Conservation (phyloP, 2,888 invertebrate genomes). For the Dexiosoma caninum region DNA sequence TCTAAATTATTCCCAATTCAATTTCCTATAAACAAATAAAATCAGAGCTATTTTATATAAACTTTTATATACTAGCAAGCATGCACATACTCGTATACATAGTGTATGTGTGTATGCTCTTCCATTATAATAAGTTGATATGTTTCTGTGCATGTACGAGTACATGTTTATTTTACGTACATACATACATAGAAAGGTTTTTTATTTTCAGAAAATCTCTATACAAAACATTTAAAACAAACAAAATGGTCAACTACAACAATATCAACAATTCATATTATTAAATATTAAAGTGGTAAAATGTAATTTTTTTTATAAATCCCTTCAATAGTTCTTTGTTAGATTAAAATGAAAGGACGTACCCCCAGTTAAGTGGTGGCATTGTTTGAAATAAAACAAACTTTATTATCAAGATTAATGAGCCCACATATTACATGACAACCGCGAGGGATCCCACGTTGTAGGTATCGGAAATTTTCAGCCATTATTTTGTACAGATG, state of each 20-base stretch:
- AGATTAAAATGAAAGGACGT: slow-evolving; percentile 36
- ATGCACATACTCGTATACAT: background rate
- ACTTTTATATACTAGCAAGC: slow-evolving; percentile 20
- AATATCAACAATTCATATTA: slow-evolving; percentile 73
- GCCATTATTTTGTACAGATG: no score
- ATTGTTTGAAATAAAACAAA: no score
- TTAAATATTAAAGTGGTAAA: slow-evolving; percentile 74
- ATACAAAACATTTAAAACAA: slow-evolving; percentile 57
- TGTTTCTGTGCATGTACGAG: background rate
- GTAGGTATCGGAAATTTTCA: no score
- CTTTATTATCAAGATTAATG: no score
- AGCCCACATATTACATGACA: no score
- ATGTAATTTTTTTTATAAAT: slow-evolving; percentile 70
- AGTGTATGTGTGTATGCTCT: background rate
- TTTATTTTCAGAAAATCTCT: slow-evolving; percentile 57
- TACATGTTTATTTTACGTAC: background rate
- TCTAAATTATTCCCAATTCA: slow-evolving; percentile 71
- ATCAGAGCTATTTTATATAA: slow-evolving; percentile 67
- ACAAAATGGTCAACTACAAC: slow-evolving; percentile 64
- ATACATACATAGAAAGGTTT: no score
- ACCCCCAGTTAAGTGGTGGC: no score
- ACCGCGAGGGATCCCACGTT: no score
- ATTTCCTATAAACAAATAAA: slow-evolving; percentile 74
- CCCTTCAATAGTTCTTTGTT: slow-evolving; percentile 51
- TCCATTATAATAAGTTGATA: background rate